phyloP scores from a whole-genome alignment of 2,113 vertebrate species.

The Acrocephalus arundinaceus region DNA sequence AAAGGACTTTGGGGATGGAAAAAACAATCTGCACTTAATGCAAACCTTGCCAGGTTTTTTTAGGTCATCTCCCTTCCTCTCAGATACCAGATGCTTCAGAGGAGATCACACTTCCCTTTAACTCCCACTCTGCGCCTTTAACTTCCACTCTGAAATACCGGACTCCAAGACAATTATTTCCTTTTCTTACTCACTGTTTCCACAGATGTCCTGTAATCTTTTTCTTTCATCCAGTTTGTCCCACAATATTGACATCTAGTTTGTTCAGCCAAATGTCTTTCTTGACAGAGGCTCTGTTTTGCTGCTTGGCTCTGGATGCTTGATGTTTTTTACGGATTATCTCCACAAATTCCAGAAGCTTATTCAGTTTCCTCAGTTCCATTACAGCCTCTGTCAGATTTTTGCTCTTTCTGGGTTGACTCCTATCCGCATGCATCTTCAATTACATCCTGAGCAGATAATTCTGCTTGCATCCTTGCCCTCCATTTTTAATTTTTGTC shows the following conservation, averaged over 20 bases:
- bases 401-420: neutral
- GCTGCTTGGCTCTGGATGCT: neutral
- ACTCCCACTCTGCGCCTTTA: neutral
- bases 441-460: slow-evolving; percentile 15
- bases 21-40: neutral
- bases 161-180: neutral
- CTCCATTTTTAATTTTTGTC: slow-evolving; percentile 9
- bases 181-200: slow-evolving; percentile 11
- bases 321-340: neutral
- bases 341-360: neutral
- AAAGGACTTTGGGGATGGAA: neutral
- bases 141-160: neutral
- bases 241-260: neutral
- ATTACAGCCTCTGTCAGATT: neutral
- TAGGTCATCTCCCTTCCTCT: neutral
- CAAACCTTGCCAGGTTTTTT: neutral
- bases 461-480: slow-evolving; percentile 9
- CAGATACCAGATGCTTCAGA: slow-evolving; percentile 5
- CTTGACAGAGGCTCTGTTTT: neutral
- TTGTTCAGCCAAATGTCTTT: neutral
- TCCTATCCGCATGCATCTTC: neutral
- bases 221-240: neutral
- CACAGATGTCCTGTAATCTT: neutral
- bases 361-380: neutral
- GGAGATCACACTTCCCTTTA: neutral